Base-by-base conservation (phyloP, 2,888 invertebrate genomes). In the Melanargia galathea region DNA sequence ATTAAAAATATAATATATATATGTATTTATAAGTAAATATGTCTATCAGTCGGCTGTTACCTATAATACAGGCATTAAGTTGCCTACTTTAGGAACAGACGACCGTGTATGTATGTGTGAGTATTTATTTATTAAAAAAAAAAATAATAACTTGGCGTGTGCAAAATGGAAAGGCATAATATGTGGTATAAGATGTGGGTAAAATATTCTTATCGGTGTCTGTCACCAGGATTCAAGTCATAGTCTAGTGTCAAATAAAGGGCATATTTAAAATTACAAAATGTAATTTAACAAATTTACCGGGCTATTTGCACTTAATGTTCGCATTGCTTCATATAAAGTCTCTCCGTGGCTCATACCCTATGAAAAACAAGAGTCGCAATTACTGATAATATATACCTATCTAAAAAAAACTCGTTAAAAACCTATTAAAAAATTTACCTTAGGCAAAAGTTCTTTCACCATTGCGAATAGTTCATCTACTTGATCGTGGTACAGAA, bases 401-500 rank as follows among this genome's bases (percentile, higher is more conserved):
- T 8, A 13, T 16, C n/a, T 16, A 7, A 40, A 7, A 6, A 11
- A 11, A 11, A 38, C n/a, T n/a, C n/a, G n/a, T n/a, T n/a, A 40
- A 7, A 16, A 7, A n/a, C 8, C 20, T 24, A 20, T 49, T 33
- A 46, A 16, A 22, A 10, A 45, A 63, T 40, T n/a, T 35, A 88
- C 90, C 86, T 86, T 83, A 8, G 90, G 90, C 40, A 83, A 71
- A 24, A 90, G 74, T 73, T 90, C 86, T 67, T 89, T 88, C 60
- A 87, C 83, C 74, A 86, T 82, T 49, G 84, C 83, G 59, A 92
- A 84, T 35, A 93, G 75, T 51, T 88, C 85, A 2, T 89, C 82
- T 70, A 92, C 92, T 63, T 91, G 89, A 63, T 94, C 94, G 71
- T 93, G 92, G 75, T 94, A 95, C 57, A 95, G 79, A 65, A 93